Percentiles rank a stretch among this genome's conserved stretches.
phyloP scores from a whole-genome alignment of 2,888 invertebrate species.

The Parnassius smintheus region DNA sequence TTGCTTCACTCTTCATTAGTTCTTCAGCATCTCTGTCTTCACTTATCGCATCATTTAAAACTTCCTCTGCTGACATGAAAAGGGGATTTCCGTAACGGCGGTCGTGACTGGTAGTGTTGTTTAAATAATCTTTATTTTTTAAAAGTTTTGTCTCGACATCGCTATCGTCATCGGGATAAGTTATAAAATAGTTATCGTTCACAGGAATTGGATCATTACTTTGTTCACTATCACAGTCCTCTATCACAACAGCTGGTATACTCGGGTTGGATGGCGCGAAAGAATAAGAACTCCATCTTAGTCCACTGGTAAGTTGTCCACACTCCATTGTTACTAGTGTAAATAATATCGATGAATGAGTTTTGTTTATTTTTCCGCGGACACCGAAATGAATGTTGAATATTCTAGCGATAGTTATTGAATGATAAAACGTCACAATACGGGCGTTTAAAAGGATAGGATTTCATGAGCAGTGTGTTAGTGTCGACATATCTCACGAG shows the following conservation, averaged over 20 bases:
- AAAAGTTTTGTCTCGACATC: constrained; percentile 38
- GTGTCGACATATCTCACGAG: constrained; percentile 1
- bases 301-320: constrained; percentile 52
- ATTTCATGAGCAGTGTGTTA: constrained; percentile 45
- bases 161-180: constrained; percentile 56
- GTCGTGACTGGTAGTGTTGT: constrained; percentile 50
- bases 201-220: constrained; percentile 38
- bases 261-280: constrained; percentile 42
- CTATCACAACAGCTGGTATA: constrained; percentile 47
- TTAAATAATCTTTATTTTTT: constrained; percentile 39
- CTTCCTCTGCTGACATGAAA: constrained; percentile 59
- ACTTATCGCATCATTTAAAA: constrained; percentile 63
- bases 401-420: constrained; percentile 14
- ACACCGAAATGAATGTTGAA: constrained; percentile 8
- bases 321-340: constrained; percentile 59
- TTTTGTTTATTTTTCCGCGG: constrained; percentile 38
- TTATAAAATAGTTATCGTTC: constrained; percentile 60
- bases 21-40: constrained; percentile 53
- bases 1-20: constrained; percentile 66
- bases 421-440: constrained; percentile 26
- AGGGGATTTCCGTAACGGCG: constrained; percentile 63
- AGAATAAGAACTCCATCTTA: constrained; percentile 58
- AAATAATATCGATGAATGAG: constrained; percentile 38
- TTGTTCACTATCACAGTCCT: constrained; percentile 44
- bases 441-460: constrained; percentile 62